Evolutionary conservation across 2,888 invertebrate species (phyloP).

Genomic region (Oxyscelio sp.): DNA sequence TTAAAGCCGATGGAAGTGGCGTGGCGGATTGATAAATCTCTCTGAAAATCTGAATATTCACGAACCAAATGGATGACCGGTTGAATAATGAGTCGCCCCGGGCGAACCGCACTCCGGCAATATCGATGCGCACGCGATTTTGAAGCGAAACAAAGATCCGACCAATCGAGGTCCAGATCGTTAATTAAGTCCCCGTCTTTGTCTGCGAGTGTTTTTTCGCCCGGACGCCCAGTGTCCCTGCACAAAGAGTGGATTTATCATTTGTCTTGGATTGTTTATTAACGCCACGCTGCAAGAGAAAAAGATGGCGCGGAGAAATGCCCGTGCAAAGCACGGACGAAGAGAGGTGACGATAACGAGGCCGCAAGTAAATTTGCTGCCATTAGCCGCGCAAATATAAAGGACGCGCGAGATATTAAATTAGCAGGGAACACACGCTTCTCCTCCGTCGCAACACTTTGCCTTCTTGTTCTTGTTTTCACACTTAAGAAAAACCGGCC

Average conservation of each 20-base stretch:
- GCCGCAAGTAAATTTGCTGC: conserved; percentile 87
- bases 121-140: conserved; percentile 79
- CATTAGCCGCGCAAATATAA: conserved; percentile 87
- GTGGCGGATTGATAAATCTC: conserved; percentile 71
- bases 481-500: conserved; percentile 10
- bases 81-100: conserved; percentile 78
- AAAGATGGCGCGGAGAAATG: conserved; percentile 33
- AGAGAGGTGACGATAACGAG: conserved; percentile 82
- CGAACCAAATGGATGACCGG: conserved; percentile 70
- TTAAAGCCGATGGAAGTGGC: conserved; percentile 66
- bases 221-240: not conserved
- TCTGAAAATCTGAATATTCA: conserved; percentile 75
- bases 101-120: conserved; percentile 69
- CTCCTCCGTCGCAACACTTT: conserved; percentile 10
- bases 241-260: conserved; percentile 14
- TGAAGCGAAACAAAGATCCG: conserved; percentile 75
- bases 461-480: conserved; percentile 21
- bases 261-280: conserved; percentile 42
- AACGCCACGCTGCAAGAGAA: not conserved
- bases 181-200: conserved; percentile 79
- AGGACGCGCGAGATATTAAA: conserved; percentile 87
- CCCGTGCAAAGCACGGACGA: conserved; percentile 31
- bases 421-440: conserved; percentile 82
- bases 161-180: conserved; percentile 77
- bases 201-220: conserved; percentile 2